Evolutionary conservation across 2,797 vertebrate genomes (phyloP), one percentile per base, ranked within the genome.

Genomic region (Mus spretus): DNA sequence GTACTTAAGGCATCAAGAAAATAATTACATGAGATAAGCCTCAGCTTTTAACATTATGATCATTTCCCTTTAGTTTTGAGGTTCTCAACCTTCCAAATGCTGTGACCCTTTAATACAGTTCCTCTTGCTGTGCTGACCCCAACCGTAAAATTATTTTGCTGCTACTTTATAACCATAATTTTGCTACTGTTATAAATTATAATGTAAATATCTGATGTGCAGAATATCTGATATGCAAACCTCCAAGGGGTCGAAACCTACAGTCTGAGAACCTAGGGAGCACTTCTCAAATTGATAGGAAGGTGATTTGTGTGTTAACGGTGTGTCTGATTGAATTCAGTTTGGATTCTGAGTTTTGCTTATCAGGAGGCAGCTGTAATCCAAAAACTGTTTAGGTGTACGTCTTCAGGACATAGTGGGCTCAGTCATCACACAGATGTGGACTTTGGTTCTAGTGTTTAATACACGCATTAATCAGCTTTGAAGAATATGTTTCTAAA

Each of bases 381-480:
- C 15, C 28, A 83, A 87, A 74, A 86, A 61, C 61, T 91, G 82
- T 81, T 96, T 80, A 94, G 15, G n/a, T 92, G 5, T 93, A 90
- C 34, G 70, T 72, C 86, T 95, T 91, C 91, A 95, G 93, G 79
- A 75, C 65, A 34, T 94, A 78, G 84, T 90, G 82, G 95, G 96
- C 97, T 97, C 96, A 9, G 15, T 87, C 44, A 67, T 88, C 34
- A 89, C 14, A 1, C 22, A n/a, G 88, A 8, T 72, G 11, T 89
- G 57, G 89, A 91, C 63, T 59, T 40, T 70, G 44, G 91, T 94
- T 90, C 91, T 74, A 90, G 22, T 90, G n/a, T 88, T 96, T 92
- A 89, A 61, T 81, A 44, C 61, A 89, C 19, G 11, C 88, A 80
- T 86, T 95, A 77, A 87, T 91, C 34, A 88, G n/a, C 74, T 87